Conservation (phyloP, 2,888 invertebrate genomes). For the Andrena bucephala region DNA sequence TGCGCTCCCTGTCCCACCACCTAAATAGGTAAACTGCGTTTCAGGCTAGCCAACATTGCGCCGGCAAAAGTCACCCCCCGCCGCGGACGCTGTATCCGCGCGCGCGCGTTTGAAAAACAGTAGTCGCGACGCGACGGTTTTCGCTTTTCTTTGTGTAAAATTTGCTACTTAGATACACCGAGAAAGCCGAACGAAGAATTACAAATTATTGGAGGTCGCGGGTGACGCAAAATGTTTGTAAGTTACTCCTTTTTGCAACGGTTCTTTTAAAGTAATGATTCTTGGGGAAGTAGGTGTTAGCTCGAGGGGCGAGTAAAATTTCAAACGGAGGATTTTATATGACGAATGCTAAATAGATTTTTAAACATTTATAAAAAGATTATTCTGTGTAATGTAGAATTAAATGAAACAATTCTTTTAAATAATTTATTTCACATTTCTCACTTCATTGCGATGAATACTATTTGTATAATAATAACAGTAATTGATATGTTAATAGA, state of each 20-base stretch:
- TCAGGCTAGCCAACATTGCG: slow-evolving; percentile 39
- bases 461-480: no score
- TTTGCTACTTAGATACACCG: not conserved
- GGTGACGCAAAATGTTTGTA: slow-evolving; percentile 24
- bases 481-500: no score
- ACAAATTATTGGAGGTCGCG: not conserved
- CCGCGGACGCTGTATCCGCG: not conserved
- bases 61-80: not conserved
- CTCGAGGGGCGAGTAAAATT: not conserved
- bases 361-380: no score
- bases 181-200: not conserved
- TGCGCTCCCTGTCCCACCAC: slow-evolving; percentile 63
- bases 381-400: no score
- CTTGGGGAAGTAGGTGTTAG: not conserved
- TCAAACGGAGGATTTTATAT: no score
- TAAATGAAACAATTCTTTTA: no score
- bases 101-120: slow-evolving; percentile 25
- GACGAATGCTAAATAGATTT: no score
- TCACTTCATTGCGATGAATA: no score
- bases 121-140: not conserved
- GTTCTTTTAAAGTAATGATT: not conserved
- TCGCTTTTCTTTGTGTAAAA: not conserved
- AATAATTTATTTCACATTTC: no score
- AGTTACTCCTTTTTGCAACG: slow-evolving; percentile 1
- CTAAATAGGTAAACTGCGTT: slow-evolving; percentile 35